These are phyloP conservation scores for Copidosoma floridanum DNA, from an alignment of 1,140 invertebrate species.

Conservation along the genomic window DNA sequence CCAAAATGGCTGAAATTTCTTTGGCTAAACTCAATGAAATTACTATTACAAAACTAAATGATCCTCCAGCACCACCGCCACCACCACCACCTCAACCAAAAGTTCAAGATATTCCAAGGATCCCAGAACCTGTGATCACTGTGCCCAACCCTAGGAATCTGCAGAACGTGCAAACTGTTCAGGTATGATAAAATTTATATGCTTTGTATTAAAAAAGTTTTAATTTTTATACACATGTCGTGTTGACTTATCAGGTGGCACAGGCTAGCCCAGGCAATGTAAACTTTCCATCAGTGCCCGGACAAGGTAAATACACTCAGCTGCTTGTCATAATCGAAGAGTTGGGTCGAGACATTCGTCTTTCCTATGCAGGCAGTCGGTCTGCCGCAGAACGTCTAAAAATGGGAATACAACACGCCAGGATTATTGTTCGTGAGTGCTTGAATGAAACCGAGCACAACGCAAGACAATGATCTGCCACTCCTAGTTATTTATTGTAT, in stretches of 20 bases:
- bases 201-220: neutral
- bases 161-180: conserved; percentile 49
- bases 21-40: conserved; percentile 55
- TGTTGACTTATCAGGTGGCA: conserved; percentile 39
- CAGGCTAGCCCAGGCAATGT: conserved; percentile 52
- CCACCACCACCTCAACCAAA: conserved; percentile 31
- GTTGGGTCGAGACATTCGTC: conserved; percentile 77
- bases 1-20: conserved; percentile 55
- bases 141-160: conserved; percentile 55
- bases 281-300: conserved; percentile 52
- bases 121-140: conserved; percentile 55
- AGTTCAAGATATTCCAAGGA: conserved; percentile 45
- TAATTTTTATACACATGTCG: neutral
- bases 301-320: conserved; percentile 71
- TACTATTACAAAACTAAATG: conserved; percentile 54
- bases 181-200: conserved; percentile 28
- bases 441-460: conserved; percentile 76
- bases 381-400: conserved; percentile 76
- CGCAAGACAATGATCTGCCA: conserved; percentile 59
- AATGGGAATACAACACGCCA: conserved; percentile 75
- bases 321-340: conserved; percentile 80
- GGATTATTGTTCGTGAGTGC: conserved; percentile 79
- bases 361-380: conserved; percentile 79
- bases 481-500: conserved; percentile 37
- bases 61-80: conserved; percentile 40